Evolutionary conservation across 35 echinoderm and acorn worm species (phyloP).

Genomic region (Antedon bifida): DNA sequence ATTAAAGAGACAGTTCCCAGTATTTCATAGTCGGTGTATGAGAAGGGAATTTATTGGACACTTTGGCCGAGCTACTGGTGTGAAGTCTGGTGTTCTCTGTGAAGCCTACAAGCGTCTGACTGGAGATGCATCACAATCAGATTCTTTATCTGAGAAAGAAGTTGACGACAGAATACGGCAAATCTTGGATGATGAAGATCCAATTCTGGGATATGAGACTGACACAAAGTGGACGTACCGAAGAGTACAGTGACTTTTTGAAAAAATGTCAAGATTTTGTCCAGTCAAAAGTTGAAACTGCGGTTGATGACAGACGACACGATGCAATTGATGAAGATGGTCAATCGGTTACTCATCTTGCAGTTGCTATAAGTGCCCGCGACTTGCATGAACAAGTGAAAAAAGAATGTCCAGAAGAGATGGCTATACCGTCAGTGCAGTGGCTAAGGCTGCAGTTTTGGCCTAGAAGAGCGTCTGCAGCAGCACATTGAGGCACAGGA

Average conservation of each 20-base stretch:
- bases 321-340: conserved; percentile 15
- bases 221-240: not conserved
- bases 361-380: conserved; percentile 31
- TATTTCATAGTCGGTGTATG: conserved; percentile 34
- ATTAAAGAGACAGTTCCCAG: conserved; percentile 7
- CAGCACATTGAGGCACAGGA: not conserved
- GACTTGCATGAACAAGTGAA: conserved; percentile 38
- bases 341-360: conserved; percentile 18
- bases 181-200: conserved; percentile 43
- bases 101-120: conserved; percentile 25
- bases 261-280: conserved; percentile 27
- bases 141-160: conserved; percentile 12
- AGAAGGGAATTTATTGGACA: conserved; percentile 22
- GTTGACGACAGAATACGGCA: conserved; percentile 35
- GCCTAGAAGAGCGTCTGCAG: conserved; percentile 14
- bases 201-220: conserved; percentile 40
- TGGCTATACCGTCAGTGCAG: conserved; percentile 8
- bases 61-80: conserved; percentile 18
- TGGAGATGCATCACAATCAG: conserved; percentile 17
- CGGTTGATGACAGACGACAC: conserved; percentile 29
- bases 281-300: conserved; percentile 6
- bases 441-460: conserved; percentile 40
- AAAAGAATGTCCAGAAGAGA: conserved; percentile 9
- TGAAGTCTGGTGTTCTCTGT: not conserved
- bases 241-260: conserved; percentile 16